These are phyloP conservation scores for Lasius platythorax DNA, from an alignment of 2,888 invertebrate species.

Conservation along the genomic window DNA sequence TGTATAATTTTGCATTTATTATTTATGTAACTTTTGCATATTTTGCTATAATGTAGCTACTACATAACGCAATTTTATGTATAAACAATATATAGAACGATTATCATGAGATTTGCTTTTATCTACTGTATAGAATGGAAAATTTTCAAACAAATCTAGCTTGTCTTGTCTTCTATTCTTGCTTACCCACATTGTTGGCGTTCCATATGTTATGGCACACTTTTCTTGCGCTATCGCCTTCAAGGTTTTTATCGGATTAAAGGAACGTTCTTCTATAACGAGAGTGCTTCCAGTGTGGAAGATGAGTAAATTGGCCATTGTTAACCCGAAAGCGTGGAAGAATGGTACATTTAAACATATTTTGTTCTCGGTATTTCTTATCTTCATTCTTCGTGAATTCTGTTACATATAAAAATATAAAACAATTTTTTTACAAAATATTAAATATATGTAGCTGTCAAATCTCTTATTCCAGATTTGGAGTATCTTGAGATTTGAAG, in stretches of 20 bases:
- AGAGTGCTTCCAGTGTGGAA: conserved; percentile 89
- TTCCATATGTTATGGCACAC: conserved; percentile 91
- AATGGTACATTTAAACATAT: conserved; percentile 91
- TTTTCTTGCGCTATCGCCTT: conserved; percentile 90
- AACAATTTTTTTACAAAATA: neutral
- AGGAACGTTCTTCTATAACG: conserved; percentile 88
- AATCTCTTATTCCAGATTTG: neutral
- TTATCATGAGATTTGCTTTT: neutral
- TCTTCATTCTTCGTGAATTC: conserved; percentile 83
- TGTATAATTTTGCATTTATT: neutral
- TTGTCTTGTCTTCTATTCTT: neutral
- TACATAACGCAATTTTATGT: neutral
- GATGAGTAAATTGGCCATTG: conserved; percentile 88
- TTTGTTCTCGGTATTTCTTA: conserved; percentile 85
- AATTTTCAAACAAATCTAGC: conserved; percentile 11
- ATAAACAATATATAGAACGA: neutral
- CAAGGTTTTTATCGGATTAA: conserved; percentile 89
- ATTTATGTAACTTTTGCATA: too few species aligned
- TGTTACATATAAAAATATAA: conserved; percentile 51
- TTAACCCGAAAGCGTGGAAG: conserved; percentile 94
- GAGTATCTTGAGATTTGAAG: neutral
- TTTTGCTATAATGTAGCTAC: too few species aligned
- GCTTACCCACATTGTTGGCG: conserved; percentile 92
- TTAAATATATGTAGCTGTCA: too few species aligned
- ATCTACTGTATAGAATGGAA: neutral